Evolutionary conservation across 2,113 vertebrate species (phyloP).

Genomic region (Muntiacus muntjak): DNA sequence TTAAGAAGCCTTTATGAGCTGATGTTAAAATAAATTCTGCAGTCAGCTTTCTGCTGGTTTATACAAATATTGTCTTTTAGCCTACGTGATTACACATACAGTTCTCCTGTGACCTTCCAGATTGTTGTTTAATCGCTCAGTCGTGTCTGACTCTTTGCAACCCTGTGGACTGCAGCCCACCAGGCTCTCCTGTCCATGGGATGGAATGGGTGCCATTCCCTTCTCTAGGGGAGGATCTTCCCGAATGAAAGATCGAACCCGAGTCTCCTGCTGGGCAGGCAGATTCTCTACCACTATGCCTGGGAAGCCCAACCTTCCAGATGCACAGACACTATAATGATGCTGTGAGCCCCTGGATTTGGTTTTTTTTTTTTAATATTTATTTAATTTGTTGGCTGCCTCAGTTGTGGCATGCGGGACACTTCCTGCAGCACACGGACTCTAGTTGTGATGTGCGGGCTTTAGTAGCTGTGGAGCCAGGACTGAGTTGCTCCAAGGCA

Average conservation of each 20-base stretch:
- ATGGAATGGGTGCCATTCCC: neutral
- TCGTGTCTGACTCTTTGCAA: neutral
- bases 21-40: neutral
- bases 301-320: neutral
- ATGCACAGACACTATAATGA: neutral
- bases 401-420: accelerated
- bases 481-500: neutral
- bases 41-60: neutral
- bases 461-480: neutral
- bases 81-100: neutral
- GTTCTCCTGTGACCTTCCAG: neutral
- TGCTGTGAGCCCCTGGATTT: neutral
- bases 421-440: accelerated
- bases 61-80: neutral
- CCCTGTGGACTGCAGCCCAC: neutral
- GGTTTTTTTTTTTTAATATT: neutral
- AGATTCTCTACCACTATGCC: neutral
- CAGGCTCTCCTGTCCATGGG: neutral
- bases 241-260: neutral
- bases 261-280: neutral
- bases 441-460: neutral
- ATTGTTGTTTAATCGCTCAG: neutral
- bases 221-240: neutral
- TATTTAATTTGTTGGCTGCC: neutral
- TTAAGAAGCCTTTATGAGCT: neutral